Evolutionary conservation across 1,140 invertebrate species (phyloP).

Genomic region (Drosophila baimaii): DNA sequence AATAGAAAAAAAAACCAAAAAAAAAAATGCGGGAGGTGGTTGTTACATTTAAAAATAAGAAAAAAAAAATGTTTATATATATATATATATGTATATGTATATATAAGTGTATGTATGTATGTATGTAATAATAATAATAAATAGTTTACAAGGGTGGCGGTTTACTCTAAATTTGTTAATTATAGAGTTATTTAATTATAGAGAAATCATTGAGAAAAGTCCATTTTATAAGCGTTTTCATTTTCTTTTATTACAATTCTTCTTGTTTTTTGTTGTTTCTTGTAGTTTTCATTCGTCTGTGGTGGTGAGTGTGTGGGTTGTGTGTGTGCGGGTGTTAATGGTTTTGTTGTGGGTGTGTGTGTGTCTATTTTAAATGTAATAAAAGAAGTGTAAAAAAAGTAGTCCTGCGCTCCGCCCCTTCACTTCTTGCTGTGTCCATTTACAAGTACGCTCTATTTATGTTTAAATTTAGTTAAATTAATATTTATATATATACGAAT

Average conservation of each 20-base stretch:
- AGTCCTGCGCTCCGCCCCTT: constrained; percentile 5
- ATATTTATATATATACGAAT: constrained; percentile 32
- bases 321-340: constrained; percentile 11
- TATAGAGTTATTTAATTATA: too few species aligned
- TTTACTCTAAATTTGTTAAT: too few species aligned
- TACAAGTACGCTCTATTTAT: constrained; percentile 22
- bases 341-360: too few species aligned
- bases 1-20: constrained; percentile 38
- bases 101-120: constrained; percentile 20
- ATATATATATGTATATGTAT: constrained; percentile 22
- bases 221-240: constrained; percentile 76
- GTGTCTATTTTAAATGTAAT: constrained; percentile 17
- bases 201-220: constrained; percentile 75
- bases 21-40: constrained; percentile 18
- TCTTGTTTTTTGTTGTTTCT: constrained; percentile 17
- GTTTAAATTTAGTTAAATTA: constrained; percentile 16
- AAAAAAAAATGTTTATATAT: constrained; percentile 37
- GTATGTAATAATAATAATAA: constrained; percentile 50
- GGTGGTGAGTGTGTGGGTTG: background rate
- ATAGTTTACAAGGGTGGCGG: constrained; percentile 60
- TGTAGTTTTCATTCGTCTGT: constrained; percentile 1
- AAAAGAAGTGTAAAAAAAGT: constrained; percentile 18
- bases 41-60: constrained; percentile 33
- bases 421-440: constrained; percentile 12
- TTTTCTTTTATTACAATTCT: constrained; percentile 69